Evolutionary conservation across 2,113 vertebrate genomes (phyloP).

Genomic region (Brachirus orientalis): DNA sequence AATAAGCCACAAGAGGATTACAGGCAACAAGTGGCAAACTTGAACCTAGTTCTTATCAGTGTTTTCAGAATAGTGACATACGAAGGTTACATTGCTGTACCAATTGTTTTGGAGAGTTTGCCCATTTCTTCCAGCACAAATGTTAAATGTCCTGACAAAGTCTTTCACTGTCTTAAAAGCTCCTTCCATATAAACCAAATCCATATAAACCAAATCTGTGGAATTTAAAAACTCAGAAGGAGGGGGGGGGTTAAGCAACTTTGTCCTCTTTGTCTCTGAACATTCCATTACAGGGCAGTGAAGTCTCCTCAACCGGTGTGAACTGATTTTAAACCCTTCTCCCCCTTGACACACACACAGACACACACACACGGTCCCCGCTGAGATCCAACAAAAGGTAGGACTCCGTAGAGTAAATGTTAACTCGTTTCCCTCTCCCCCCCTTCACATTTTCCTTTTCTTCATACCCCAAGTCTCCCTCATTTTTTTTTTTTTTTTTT

Average conservation of each 20-base stretch:
- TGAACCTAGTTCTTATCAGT: not conserved
- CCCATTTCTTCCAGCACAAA: not conserved
- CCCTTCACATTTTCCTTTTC: slow-evolving; percentile 50
- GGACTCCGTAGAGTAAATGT: slow-evolving; percentile 64
- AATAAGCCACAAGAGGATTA: slow-evolving; percentile 11
- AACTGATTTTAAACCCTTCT: slow-evolving; percentile 18
- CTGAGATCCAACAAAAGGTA: slow-evolving; percentile 69
- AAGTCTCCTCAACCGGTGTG: slow-evolving; percentile 13
- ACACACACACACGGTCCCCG: slow-evolving; percentile 43
- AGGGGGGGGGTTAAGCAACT: not conserved
- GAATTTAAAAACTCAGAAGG: not conserved
- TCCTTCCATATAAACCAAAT: not conserved
- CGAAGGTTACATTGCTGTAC: not conserved
- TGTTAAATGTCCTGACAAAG: not conserved
- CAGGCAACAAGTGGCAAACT: slow-evolving; percentile 6
- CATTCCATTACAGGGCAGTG: slow-evolving; percentile 45
- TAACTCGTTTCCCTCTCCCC: slow-evolving; percentile 41
- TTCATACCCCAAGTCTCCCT: slow-evolving; percentile 19
- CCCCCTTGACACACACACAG: not conserved
- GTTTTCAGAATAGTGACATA: not conserved
- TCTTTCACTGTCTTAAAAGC: not conserved
- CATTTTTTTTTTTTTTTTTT: not conserved
- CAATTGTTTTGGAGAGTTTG: not conserved
- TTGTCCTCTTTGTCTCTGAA: slow-evolving; percentile 5
- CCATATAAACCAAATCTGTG: not conserved